Base-by-base conservation (phyloP, 1,140 invertebrate genomes). In the Aphelinus atriplicis region DNA sequence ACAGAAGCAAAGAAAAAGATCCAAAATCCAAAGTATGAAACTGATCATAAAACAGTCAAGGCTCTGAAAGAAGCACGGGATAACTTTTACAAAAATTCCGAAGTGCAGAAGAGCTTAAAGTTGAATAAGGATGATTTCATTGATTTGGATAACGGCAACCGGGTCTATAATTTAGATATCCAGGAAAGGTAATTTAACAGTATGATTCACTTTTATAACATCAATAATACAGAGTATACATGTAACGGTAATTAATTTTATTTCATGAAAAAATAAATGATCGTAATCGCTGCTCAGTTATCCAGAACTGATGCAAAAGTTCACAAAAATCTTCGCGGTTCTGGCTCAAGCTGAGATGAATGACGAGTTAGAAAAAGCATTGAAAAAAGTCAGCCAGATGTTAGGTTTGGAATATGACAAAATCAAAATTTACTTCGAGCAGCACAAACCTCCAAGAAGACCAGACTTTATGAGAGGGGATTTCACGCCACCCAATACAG, bases 291-390 rank as follows among this genome's bases (percentile, higher is more conserved):
- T 26, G 26, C 51, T 4, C 51, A 76, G 74, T 10, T 76, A 55
- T 62, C 74, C 74, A 1, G 74, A 71, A 26, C 68, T 66, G 45
- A 76, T 76, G 74, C 74, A 71, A 26, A 71, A 71, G 42, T 76
- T 76, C 9, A 76, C 74, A 3, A 76, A 76, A 42, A 71, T 76
- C 10, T 76, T 76, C 42, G 74, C 74, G 10, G 74, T 76, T 0
- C 6, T 76, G n/a, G 68, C 74, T 9, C 74, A 76, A 46, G 69
- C 74, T 10, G 74, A 76, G 43, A 76, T 71, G 74, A 71, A 66
- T 43, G 74, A 76, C 0, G 74, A 76, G 10, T 5, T 76, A 46
- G 74, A 76, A 62, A 66, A n/a, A 45, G 74, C 57, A 0, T 3
- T 76, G 9, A 45, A 45, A 45, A 64, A 66, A 42, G 57, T 76